phyloP scores from a whole-genome alignment of 2,888 invertebrate species.

The Hyppa rectilinea region DNA sequence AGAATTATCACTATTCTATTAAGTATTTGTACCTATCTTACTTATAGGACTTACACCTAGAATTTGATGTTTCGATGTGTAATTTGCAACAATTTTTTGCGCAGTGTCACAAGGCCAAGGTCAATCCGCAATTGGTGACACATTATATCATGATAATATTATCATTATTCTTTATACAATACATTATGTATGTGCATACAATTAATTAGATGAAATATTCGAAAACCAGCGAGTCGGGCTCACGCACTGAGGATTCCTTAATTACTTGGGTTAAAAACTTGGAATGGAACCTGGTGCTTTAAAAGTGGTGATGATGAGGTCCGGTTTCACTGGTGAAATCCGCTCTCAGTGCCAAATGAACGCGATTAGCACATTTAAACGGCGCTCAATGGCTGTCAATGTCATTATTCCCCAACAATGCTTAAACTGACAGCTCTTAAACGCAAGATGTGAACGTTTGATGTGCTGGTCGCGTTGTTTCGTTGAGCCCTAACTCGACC shows the following conservation, averaged over 20 bases:
- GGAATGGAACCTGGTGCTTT: background rate
- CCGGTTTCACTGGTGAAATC: too few relatives aligned
- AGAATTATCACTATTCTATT: too few relatives aligned
- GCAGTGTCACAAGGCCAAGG: conserved; percentile 27
- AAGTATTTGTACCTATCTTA: background rate
- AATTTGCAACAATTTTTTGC: conserved; percentile 4
- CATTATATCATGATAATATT: background rate
- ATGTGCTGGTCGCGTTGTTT: too few relatives aligned
- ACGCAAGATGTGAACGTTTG: too few relatives aligned
- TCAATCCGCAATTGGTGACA: conserved; percentile 1
- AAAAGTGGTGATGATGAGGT: too few relatives aligned
- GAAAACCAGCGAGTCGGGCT: background rate
- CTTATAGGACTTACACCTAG: background rate
- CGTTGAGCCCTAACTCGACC: too few relatives aligned
- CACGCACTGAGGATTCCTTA: background rate
- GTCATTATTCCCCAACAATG: too few relatives aligned
- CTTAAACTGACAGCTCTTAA: too few relatives aligned
- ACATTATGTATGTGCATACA: too few relatives aligned
- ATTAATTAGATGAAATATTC: background rate
- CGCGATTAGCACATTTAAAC: too few relatives aligned
- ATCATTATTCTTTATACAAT: background rate
- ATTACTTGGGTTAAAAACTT: background rate
- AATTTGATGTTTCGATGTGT: background rate
- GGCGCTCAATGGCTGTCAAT: too few relatives aligned
- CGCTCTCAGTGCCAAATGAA: too few relatives aligned